These are phyloP conservation scores for Noctua janthina DNA, from an alignment of 2,888 invertebrate genomes.

Conservation along the genomic window DNA sequence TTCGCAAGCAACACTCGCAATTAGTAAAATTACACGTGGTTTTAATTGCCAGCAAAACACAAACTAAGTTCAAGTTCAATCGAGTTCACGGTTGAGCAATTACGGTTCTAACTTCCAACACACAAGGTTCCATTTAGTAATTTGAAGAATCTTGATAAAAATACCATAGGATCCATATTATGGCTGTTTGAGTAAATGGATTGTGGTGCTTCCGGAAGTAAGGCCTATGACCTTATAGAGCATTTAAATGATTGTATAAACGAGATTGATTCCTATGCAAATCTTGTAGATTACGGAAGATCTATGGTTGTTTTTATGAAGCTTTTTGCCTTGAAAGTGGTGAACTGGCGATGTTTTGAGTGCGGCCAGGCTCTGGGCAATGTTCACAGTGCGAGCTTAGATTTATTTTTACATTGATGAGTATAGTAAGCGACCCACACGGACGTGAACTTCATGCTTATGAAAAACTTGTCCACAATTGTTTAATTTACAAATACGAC, in stretches of 20 bases:
- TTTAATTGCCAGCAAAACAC: constrained; percentile 24
- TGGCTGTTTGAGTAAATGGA: constrained; percentile 12
- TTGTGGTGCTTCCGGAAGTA: constrained; percentile 25
- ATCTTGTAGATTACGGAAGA: constrained; percentile 22
- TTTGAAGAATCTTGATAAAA: constrained; percentile 25
- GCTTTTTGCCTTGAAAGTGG: constrained; percentile 19
- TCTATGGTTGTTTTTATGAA: constrained; percentile 5
- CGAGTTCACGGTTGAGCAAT: constrained; percentile 34
- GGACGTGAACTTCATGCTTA: no score
- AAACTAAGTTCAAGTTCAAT: constrained; percentile 33
- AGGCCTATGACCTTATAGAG: constrained; percentile 25
- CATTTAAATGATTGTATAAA: constrained; percentile 18
- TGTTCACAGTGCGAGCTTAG: neutral
- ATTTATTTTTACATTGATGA: neutral
- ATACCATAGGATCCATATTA: constrained; percentile 8
- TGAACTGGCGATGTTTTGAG: neutral
- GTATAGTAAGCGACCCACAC: no score
- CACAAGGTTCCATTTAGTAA: neutral
- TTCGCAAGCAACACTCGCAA: neutral
- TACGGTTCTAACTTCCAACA: neutral
- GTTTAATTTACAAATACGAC: no score
- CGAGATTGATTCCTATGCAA: constrained; percentile 45
- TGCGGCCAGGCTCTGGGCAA: neutral
- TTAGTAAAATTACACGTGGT: neutral
- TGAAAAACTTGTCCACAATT: no score